Conservation (phyloP, 2,113 vertebrate species). For the Phalacrocorax carbo region DNA sequence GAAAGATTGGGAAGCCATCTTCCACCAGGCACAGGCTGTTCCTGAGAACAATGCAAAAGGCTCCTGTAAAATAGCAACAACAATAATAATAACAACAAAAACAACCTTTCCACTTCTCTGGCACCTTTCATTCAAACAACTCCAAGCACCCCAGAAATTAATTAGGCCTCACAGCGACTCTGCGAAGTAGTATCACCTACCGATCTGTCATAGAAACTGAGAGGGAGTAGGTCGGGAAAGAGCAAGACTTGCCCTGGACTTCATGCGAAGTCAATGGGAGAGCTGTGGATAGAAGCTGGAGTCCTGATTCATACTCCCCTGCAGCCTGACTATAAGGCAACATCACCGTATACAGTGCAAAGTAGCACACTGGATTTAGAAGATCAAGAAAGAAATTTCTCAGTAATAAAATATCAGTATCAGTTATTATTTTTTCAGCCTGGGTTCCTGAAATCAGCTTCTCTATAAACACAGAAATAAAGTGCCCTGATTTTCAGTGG, state of each 20-base stretch:
- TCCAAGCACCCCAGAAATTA: neutral
- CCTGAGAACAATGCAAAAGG: neutral
- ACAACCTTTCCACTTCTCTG: neutral
- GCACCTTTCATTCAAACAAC: neutral
- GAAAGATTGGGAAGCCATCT: slow-evolving; percentile 7
- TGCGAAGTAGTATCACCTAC: neutral
- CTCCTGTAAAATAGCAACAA: neutral
- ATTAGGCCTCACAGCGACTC: neutral
- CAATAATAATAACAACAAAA: neutral
- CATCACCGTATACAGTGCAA: neutral
- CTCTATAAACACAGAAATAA: neutral
- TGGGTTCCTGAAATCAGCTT: neutral
- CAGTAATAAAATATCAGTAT: neutral
- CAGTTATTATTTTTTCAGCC: neutral
- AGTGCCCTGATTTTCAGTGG: neutral
- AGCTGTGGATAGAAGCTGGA: neutral
- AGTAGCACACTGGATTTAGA: neutral
- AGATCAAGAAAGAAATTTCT: neutral
- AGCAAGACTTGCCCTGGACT: neutral
- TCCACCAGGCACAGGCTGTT: neutral
- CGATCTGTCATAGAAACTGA: neutral
- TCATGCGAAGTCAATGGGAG: neutral
- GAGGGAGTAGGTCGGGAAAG: neutral
- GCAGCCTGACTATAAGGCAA: neutral
- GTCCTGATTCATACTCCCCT: neutral